Percentiles rank a stretch among this genome's conserved stretches.
These are phyloP conservation scores for Camptogramma bilineatum DNA, from an alignment of 2,888 invertebrate genomes.

Conservation along the genomic window DNA sequence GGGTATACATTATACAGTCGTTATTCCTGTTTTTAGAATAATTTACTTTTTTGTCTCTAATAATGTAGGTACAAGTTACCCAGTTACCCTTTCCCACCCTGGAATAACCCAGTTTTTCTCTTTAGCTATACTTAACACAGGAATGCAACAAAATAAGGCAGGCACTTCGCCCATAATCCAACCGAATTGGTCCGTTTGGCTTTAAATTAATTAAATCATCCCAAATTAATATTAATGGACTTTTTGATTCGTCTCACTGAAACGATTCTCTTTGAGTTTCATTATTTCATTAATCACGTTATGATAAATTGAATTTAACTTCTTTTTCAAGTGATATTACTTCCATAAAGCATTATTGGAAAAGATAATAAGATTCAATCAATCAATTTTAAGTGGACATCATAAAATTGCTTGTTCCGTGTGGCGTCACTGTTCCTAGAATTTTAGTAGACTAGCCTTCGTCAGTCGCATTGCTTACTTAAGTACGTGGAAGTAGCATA, in stretches of 20 bases:
- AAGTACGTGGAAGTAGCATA: too few relatives aligned
- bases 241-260: constrained; percentile 25
- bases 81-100: too few relatives aligned
- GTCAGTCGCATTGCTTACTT: too few relatives aligned
- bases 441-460: too few relatives aligned
- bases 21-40: too few relatives aligned
- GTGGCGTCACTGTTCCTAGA: too few relatives aligned
- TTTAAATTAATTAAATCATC: constrained; percentile 19
- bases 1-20: too few relatives aligned
- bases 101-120: neutral
- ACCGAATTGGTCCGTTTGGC: constrained; percentile 7
- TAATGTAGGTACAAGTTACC: neutral
- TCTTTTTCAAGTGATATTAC: constrained; percentile 9
- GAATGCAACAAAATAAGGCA: neutral
- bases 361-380: neutral
- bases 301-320: constrained; percentile 15
- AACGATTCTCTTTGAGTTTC: constrained; percentile 4
- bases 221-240: constrained; percentile 25
- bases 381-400: neutral
- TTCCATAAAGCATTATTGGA: neutral
- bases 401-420: too few relatives aligned
- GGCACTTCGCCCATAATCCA: constrained; percentile 7
- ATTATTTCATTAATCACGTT: constrained; percentile 13
- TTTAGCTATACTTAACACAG: neutral
- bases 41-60: too few relatives aligned